A percentile compares a stretch with the other conserved stretches of the same genome.
Evolutionary conservation across 2,888 invertebrate species (phyloP).

Genomic region (Argynnis bischoffii): DNA sequence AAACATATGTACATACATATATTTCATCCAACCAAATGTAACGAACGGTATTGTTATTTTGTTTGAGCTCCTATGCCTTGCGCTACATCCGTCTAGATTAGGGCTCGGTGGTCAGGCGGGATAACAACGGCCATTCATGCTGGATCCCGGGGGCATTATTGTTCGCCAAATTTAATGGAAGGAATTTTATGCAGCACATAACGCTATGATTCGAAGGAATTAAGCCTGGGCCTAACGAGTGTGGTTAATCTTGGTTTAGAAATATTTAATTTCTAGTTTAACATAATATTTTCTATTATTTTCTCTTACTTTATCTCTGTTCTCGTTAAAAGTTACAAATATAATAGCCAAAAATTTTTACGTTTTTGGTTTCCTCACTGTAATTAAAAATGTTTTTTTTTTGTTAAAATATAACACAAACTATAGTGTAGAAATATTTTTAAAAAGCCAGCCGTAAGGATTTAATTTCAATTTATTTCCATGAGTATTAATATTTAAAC

Average conservation of each 20-base stretch:
- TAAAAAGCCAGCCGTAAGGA: no score
- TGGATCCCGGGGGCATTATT: constrained; percentile 54
- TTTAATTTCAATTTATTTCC: no score
- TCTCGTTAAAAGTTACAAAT: no score
- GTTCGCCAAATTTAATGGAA: constrained; percentile 66
- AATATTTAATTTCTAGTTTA: constrained; percentile 7
- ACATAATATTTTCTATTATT: no score
- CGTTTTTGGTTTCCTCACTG: no score
- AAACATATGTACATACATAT: not conserved
- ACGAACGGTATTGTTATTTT: not conserved
- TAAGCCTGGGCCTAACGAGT: constrained; percentile 17
- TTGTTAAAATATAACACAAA: no score
- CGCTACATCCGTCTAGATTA: constrained; percentile 47
- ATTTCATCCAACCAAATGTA: not conserved
- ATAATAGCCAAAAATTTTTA: no score
- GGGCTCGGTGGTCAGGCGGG: constrained; percentile 58
- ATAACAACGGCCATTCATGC: constrained; percentile 55
- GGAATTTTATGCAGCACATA: constrained; percentile 50
- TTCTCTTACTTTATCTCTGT: no score
- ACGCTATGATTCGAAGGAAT: constrained; percentile 43
- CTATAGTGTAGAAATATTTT: no score
- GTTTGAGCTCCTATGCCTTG: constrained; percentile 39
- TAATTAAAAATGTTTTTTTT: no score
- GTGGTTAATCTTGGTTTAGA: constrained; percentile 12
- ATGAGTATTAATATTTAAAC: no score